Conservation (phyloP, 2,888 invertebrate genomes). For the Leucania comma region DNA sequence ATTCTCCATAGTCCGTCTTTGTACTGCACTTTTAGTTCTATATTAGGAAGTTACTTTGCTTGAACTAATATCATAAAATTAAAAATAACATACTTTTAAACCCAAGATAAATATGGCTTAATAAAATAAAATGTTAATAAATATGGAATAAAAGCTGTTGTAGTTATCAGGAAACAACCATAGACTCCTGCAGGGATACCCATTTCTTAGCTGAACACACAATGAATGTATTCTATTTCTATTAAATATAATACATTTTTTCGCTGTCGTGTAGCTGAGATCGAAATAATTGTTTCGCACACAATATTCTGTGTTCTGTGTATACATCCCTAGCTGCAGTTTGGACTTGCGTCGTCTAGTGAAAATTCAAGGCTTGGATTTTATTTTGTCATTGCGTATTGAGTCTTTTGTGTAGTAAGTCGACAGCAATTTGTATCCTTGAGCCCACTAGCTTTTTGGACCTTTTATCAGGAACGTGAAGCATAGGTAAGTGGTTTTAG, state of each 20-base stretch:
- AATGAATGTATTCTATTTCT: too few relatives aligned
- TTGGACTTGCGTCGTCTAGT: background rate
- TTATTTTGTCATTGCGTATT: constrained; percentile 4
- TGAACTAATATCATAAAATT: too few relatives aligned
- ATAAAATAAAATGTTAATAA: too few relatives aligned
- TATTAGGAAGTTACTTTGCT: too few relatives aligned
- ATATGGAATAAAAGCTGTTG: too few relatives aligned
- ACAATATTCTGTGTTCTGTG: background rate
- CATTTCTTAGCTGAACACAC: too few relatives aligned
- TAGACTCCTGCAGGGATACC: too few relatives aligned
- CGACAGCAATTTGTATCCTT: background rate
- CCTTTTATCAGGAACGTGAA: background rate
- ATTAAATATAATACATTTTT: background rate
- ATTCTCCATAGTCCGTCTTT: too few relatives aligned
- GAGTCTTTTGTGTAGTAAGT: background rate
- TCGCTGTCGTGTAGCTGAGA: background rate
- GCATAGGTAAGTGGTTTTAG: constrained; percentile 18
- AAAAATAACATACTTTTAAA: too few relatives aligned
- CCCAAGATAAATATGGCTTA: too few relatives aligned
- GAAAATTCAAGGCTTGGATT: background rate
- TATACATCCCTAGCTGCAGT: constrained; percentile 26
- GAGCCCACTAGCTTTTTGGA: background rate
- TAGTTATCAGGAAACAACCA: too few relatives aligned
- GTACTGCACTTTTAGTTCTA: too few relatives aligned
- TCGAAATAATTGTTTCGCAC: constrained; percentile 35